phyloP scores from a whole-genome alignment of 1,140 invertebrate genomes.

The Bombyx mandarina region DNA sequence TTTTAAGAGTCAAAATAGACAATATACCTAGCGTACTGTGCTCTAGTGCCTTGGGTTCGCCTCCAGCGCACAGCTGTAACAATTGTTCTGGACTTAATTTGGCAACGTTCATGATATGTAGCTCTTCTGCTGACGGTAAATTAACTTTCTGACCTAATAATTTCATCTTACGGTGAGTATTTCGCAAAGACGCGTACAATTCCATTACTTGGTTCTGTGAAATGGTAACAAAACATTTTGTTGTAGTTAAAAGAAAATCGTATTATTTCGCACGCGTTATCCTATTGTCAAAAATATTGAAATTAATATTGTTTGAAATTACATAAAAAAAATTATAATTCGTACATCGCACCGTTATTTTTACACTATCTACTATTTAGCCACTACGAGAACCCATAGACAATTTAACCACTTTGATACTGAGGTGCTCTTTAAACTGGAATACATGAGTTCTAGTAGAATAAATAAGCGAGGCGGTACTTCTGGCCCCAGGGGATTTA shows the following conservation, averaged over 20 bases:
- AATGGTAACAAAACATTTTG: background rate
- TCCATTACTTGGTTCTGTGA: conserved; percentile 36
- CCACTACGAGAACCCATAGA: too few species aligned
- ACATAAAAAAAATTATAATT: too few species aligned
- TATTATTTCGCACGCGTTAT: too few species aligned
- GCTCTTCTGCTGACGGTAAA: conserved; percentile 32
- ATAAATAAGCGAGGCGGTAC: too few species aligned
- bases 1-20: background rate
- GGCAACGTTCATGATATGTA: conserved; percentile 47
- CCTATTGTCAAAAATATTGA: too few species aligned
- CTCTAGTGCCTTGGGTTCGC: conserved; percentile 2
- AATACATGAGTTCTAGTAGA: too few species aligned
- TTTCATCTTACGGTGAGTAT: conserved; percentile 33
- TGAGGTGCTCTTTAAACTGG: too few species aligned
- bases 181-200: conserved; percentile 35
- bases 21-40: conserved; percentile 8
- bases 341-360: too few species aligned
- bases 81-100: conserved; percentile 42
- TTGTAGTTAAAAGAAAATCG: background rate
- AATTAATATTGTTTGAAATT: too few species aligned
- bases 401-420: too few species aligned
- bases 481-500: too few species aligned
- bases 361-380: too few species aligned
- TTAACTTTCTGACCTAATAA: conserved; percentile 32
- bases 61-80: conserved; percentile 35